phyloP scores from a whole-genome alignment of 2,888 invertebrate species.

The Eilema sororculum region DNA sequence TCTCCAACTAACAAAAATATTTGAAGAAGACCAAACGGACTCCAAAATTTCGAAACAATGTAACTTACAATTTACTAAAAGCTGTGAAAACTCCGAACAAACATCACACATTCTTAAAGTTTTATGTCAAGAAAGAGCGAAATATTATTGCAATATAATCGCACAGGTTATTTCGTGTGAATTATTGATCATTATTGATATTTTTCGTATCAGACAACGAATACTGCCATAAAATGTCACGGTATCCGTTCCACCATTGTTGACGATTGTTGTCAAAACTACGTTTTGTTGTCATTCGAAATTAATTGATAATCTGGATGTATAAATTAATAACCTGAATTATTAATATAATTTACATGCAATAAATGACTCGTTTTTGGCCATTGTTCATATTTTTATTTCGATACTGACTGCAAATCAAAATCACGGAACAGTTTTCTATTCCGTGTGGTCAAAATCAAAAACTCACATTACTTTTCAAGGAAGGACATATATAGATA shows the following conservation, averaged over 20 bases:
- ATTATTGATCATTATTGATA: conserved; percentile 84
- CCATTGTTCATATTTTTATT: neutral
- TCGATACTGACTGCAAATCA: too few relatives aligned
- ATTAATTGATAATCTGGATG: neutral
- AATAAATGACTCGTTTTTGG: neutral
- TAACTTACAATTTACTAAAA: conserved; percentile 91
- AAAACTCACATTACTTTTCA: too few relatives aligned
- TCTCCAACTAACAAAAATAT: conserved; percentile 49
- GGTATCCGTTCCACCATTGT: conserved; percentile 85
- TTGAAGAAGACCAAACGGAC: conserved; percentile 58
- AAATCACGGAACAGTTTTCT: too few relatives aligned
- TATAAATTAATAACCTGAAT: neutral
- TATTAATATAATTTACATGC: neutral
- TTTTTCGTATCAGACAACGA: conserved; percentile 83
- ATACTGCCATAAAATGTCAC: conserved; percentile 82
- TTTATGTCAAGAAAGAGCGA: conserved; percentile 73
- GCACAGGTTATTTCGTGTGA: conserved; percentile 71
- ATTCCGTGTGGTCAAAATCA: too few relatives aligned
- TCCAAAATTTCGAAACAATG: conserved; percentile 81
- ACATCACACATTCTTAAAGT: conserved; percentile 94
- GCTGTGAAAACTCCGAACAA: conserved; percentile 97
- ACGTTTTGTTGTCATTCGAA: conserved; percentile 67
- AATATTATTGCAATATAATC: conserved; percentile 81
- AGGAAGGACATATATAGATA: too few relatives aligned
- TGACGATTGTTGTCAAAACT: conserved; percentile 84